phyloP scores from a whole-genome alignment of 2,888 invertebrate genomes.

The Notodromas monacha region DNA sequence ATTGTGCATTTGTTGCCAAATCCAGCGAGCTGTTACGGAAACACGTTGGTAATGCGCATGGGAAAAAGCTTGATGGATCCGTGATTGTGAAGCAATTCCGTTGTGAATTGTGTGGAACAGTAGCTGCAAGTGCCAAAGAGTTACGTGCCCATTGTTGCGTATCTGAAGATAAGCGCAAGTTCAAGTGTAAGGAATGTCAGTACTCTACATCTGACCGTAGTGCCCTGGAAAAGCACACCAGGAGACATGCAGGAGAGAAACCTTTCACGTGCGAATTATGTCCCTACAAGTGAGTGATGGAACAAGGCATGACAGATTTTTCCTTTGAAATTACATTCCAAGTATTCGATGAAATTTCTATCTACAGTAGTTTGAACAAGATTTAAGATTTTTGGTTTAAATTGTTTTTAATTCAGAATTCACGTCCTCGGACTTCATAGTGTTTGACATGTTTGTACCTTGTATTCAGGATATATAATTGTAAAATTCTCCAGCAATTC shows the following conservation, averaged over 20 bases:
- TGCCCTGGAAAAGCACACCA: constrained; percentile 12
- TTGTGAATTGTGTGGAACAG: too few species aligned
- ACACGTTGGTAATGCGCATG: too few species aligned
- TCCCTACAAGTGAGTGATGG: constrained; percentile 10
- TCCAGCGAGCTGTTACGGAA: too few species aligned
- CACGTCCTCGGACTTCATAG: too few species aligned
- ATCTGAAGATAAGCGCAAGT: too few species aligned
- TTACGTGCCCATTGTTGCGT: too few species aligned
- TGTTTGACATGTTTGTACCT: too few species aligned
- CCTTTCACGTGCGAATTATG: constrained; percentile 12
- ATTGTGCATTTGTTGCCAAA: constrained; percentile 6
- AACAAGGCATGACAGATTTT: neutral
- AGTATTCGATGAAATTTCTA: neutral
- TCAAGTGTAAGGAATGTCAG: constrained; percentile 12
- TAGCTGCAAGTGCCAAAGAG: too few species aligned
- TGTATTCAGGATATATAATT: too few species aligned
- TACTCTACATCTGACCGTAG: constrained; percentile 13
- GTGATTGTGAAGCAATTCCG: too few species aligned
- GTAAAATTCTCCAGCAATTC: too few species aligned
- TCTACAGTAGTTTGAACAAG: neutral
- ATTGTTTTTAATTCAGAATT: constrained; percentile 6
- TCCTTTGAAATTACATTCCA: neutral
- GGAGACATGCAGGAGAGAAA: constrained; percentile 12
- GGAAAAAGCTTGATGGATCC: too few species aligned
- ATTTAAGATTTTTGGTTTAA: neutral